Evolutionary conservation across 2,113 vertebrate genomes (phyloP).

Genomic region (Vireo altiloquus): DNA sequence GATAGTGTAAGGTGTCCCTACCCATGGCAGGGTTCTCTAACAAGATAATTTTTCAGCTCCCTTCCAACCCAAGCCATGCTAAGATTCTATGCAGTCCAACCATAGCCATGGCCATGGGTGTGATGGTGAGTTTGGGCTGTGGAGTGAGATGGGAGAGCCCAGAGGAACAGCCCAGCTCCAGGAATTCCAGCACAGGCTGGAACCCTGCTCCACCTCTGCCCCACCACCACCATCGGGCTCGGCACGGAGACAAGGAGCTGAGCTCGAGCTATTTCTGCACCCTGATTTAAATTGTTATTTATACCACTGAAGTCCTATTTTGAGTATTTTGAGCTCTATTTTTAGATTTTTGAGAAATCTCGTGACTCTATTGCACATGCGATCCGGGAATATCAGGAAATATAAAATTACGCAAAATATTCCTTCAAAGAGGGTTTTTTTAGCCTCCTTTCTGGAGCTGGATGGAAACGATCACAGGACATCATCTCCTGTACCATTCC

Average conservation of each 20-base stretch:
- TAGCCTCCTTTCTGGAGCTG: neutral
- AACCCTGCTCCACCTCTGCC: neutral
- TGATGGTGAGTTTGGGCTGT: rapidly evolving
- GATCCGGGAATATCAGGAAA: neutral
- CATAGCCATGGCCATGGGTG: rapidly evolving
- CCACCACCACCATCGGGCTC: rapidly evolving
- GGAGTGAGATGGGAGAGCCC: rapidly evolving
- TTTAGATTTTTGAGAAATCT: neutral
- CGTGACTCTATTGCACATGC: neutral
- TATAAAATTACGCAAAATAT: neutral
- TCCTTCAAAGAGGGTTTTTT: neutral
- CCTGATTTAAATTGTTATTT: neutral
- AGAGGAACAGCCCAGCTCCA: rapidly evolving
- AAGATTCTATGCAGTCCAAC: neutral
- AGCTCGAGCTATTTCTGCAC: neutral
- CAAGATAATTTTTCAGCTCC: rapidly evolving
- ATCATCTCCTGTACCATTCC: neutral
- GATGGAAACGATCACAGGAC: rapidly evolving
- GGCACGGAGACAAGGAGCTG: rapidly evolving
- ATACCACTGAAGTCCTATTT: neutral
- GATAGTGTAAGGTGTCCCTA: rapidly evolving
- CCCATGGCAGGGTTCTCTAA: rapidly evolving
- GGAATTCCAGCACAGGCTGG: rapidly evolving
- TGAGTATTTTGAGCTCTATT: neutral
- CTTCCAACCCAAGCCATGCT: neutral